phyloP scores from a whole-genome alignment of 2,113 vertebrate genomes.

The Athene noctua region DNA sequence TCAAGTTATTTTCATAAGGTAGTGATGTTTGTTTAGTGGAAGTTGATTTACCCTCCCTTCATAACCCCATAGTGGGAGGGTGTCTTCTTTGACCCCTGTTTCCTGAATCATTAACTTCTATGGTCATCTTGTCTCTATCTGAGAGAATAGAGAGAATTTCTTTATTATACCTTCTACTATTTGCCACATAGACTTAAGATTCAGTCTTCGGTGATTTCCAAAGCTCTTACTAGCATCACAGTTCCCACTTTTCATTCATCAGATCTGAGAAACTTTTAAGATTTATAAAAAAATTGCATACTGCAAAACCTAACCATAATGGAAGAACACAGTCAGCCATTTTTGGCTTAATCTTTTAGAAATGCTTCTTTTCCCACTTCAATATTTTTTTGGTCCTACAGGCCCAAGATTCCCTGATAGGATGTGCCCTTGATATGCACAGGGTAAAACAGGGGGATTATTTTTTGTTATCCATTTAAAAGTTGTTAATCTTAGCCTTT shows the following conservation, averaged over 20 bases:
- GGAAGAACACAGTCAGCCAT: neutral
- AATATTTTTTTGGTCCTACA: neutral
- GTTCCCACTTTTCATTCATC: neutral
- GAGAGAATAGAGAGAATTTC: neutral
- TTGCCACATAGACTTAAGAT: neutral
- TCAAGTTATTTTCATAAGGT: neutral
- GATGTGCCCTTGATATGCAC: neutral
- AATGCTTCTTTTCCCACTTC: neutral
- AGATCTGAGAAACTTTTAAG: neutral
- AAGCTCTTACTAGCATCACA: neutral
- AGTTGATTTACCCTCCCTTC: neutral
- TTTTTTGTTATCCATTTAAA: neutral
- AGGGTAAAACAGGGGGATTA: neutral
- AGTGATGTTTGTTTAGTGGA: neutral
- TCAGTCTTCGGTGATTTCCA: neutral
- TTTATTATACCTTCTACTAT: neutral
- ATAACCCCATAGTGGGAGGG: neutral
- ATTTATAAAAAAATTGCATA: neutral
- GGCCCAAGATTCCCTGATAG: fast-evolving
- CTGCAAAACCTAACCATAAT: neutral
- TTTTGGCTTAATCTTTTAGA: neutral
- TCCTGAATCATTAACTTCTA: neutral
- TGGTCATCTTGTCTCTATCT: neutral
- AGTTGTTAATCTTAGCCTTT: neutral
- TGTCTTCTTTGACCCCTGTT: neutral